Conservation (phyloP, 2,113 vertebrate species). For the Channa argus region DNA sequence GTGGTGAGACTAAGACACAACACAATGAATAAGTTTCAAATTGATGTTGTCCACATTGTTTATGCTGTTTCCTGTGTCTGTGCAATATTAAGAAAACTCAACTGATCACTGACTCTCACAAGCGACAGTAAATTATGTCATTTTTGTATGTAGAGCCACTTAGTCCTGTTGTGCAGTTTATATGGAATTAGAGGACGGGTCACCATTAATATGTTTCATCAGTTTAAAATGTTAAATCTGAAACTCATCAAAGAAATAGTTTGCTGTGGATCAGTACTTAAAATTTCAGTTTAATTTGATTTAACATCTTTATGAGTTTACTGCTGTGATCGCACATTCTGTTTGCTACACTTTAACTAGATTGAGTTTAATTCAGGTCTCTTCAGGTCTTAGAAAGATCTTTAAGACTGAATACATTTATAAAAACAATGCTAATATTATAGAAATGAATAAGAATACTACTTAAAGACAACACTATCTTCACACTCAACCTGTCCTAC, state of each 20-base stretch:
- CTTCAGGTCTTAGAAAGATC: no score
- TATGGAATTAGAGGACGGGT: not conserved
- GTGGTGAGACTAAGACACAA: constrained; percentile 77
- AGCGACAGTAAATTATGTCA: no score
- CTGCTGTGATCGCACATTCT: no score
- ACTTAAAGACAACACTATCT: not conserved
- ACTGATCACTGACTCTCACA: no score
- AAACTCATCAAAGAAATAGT: not conserved
- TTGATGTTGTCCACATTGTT: no score
- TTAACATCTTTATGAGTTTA: no score
- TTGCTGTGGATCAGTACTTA: not conserved
- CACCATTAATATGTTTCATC: not conserved
- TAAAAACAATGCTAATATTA: not conserved
- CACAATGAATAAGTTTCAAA: no score
- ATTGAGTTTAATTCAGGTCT: no score
- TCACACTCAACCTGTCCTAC: constrained; percentile 4
- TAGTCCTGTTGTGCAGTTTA: not conserved
- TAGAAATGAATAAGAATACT: not conserved
- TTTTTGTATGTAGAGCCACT: not conserved
- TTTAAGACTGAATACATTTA: no score
- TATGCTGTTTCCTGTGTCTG: no score
- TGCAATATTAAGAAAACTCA: not conserved
- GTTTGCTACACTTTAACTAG: no score
- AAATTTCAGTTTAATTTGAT: not conserved
- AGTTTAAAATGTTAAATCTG: not conserved